Base-by-base conservation (phyloP, 1,140 invertebrate genomes). In the Bilobella aurantiaca region DNA sequence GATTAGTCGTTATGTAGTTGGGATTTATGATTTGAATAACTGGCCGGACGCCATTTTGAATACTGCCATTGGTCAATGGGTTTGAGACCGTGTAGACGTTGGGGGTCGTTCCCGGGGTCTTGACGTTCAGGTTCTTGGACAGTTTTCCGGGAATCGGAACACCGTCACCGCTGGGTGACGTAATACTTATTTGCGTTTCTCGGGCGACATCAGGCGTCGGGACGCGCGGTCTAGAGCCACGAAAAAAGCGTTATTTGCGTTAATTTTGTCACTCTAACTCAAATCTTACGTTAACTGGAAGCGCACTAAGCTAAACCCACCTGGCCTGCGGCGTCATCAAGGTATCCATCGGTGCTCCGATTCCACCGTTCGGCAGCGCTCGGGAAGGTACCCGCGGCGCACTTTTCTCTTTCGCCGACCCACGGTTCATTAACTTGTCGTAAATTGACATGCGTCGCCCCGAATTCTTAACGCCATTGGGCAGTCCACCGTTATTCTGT, bases 151-250 rank as follows among this genome's bases (percentile, higher is more conserved):
- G 47, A 58, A 64, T 30, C 29, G 46, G 12, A 8, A 49, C 12
- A 29, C n/a, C 28, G 25, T 18, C 21, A 29, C 28, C 23, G 64
- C 21, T 53, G 42, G 58, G n/a, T n/a, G n/a, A n/a, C n/a, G n/a
- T 65, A 8, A 83, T 80, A 66, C 84, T 84, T 68, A 89, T 86
- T 69, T 86, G 81, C 69, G 87, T 81, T 75, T 89, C 87, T 76
- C 88, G 90, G 16, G 87, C 85, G 0, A 89, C 87, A 75, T 91
- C 90, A 0, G 90, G 90, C 1, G 89, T 91, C 29, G 89, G 90
- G 63, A 92, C 90, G 49, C 89, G 81, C 1, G 89, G 89, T 57
- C 89, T 82, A n/a, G 5, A 62, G 53, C 46, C 25, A 12, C 49
- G 23, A 18, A 18, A 23, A n/a, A n/a, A n/a, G n/a, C n/a, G n/a